phyloP scores from a whole-genome alignment of 2,113 vertebrate species.

The Caranx melampygus region DNA sequence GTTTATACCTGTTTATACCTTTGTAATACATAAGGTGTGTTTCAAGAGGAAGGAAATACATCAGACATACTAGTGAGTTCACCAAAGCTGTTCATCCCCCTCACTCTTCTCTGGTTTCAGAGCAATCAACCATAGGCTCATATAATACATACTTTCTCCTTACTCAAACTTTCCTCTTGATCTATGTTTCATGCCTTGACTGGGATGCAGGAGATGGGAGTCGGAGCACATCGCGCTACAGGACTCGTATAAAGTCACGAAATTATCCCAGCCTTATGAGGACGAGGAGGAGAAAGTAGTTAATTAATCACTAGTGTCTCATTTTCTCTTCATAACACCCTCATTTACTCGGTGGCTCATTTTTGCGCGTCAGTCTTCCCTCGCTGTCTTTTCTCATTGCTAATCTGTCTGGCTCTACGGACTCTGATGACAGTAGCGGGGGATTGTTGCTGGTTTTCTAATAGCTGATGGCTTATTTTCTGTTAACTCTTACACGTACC shows the following conservation, averaged over 20 bases:
- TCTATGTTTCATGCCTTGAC: conserved; percentile 78
- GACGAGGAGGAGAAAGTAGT: conserved; percentile 41
- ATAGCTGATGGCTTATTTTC: neutral
- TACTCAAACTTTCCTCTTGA: conserved; percentile 75
- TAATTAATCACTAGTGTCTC: conserved; percentile 67
- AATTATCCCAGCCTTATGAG: conserved; percentile 61
- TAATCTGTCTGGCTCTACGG: neutral
- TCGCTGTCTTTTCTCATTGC: conserved; percentile 3
- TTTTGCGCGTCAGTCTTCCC: conserved; percentile 40
- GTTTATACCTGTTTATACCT: conserved; percentile 46
- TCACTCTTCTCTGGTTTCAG: conserved; percentile 56
- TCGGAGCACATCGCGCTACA: conserved; percentile 40
- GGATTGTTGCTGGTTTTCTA: conserved; percentile 3
- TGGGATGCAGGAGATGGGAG: conserved; percentile 43
- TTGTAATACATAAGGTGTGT: conserved; percentile 41
- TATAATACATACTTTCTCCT: conserved; percentile 56
- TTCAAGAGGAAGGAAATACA: conserved; percentile 55
- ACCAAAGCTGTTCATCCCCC: conserved; percentile 54
- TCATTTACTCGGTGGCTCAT: conserved; percentile 65
- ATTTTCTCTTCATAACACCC: conserved; percentile 60
- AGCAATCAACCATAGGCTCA: conserved; percentile 65
- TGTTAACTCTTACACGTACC: neutral
- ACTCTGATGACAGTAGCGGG: conserved; percentile 12
- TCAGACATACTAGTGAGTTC: conserved; percentile 58
- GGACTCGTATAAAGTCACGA: conserved; percentile 48